Base-by-base conservation (phyloP, 1,140 invertebrate species). In the Drosophila eugracilis region DNA sequence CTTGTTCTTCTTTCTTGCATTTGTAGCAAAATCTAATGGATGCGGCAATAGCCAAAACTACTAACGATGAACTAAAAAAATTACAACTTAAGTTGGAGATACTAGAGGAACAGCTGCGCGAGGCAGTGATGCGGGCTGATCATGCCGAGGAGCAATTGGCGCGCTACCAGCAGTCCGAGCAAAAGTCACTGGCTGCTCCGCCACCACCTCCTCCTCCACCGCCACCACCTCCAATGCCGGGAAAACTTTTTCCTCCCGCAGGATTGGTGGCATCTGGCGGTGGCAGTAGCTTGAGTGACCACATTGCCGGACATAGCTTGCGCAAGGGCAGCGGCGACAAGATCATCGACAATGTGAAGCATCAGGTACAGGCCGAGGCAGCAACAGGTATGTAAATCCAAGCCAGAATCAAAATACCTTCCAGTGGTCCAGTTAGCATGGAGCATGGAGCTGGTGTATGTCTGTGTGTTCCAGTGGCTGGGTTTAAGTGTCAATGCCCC, bases 61-160 rank as follows among this genome's bases (percentile, higher is more conserved):
- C 88, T 90, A 91, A 90, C 81, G 91, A 90, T 75, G 91, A 91
- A 90, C 73, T 91, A 84, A 89, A 91, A 88, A 89, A 86, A 75
- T 90, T 91, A 74, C 85, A 90, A 81, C 65, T 91, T 75, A 91
- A 90, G 89, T 78, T 91, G 76, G 85, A 90, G 60, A 90, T 91
- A 47, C 70, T 91, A 32, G 90, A 91, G 84, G 85, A 89, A 59
- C 85, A 91, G 53, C 63, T 91, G 59, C 78, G 77, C 34, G 52
- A 76, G 37, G 85, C 90, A 9, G 41, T 75, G 22, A 48, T 60
- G 28, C 78, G 90, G 28, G 90, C 90, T 41, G 88, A 91, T 28
- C 59, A 37, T 14, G 90, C 91, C 54, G 91, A 91, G 77, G 69
- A 77, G 49, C 75, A 91, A 54, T 66, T 91, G 80, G 44, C 60